Percentiles rank a stretch among this genome's conserved stretches.
Evolutionary conservation across 2,888 invertebrate species (phyloP).

Genomic region (Globia sparganii): DNA sequence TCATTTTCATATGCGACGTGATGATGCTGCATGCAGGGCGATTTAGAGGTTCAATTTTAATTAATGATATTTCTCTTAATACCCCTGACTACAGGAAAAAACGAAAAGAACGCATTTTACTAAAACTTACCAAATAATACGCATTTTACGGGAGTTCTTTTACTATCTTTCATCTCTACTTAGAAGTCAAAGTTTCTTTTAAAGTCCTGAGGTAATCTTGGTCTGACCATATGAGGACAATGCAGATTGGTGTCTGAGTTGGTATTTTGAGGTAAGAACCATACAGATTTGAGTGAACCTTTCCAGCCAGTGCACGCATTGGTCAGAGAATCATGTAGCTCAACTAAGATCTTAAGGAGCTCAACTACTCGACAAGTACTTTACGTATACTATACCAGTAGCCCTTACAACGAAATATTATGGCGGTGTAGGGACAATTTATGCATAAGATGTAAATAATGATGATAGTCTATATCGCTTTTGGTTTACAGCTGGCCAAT

Average conservation of each 20-base stretch:
- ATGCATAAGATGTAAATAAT: background rate
- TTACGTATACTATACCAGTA: background rate
- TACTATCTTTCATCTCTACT: background rate
- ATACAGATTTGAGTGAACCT: background rate
- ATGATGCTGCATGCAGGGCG: background rate
- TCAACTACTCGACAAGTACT: background rate
- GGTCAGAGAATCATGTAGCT: background rate
- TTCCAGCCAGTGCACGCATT: background rate
- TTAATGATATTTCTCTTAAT: background rate
- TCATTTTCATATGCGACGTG: background rate
- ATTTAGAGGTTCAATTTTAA: background rate
- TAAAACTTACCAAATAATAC: background rate
- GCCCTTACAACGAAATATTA: background rate
- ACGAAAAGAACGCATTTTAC: too few relatives aligned
- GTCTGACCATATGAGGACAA: background rate
- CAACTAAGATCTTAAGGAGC: background rate
- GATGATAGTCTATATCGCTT: slow-evolving; percentile 29
- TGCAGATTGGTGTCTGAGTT: background rate
- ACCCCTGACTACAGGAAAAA: background rate
- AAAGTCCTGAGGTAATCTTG: background rate
- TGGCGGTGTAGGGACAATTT: background rate
- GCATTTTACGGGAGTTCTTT: background rate
- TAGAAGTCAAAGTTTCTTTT: background rate
- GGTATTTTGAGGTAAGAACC: background rate
- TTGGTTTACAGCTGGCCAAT: slow-evolving; percentile 76